Evolutionary conservation across 2,113 vertebrate genomes (phyloP).

Genomic region (Ptychochromis oligacanthus): DNA sequence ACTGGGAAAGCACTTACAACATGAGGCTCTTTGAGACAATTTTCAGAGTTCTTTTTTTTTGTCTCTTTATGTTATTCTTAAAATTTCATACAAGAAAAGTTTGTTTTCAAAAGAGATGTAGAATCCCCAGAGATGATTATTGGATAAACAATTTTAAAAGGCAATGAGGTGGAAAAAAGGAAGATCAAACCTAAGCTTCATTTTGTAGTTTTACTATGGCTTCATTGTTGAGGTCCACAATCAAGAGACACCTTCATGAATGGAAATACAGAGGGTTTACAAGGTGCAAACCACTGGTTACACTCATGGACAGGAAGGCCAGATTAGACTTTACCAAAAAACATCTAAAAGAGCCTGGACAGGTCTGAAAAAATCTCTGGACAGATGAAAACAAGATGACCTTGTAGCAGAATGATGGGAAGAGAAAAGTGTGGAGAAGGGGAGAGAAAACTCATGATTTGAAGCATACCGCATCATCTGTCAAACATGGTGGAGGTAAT

Average conservation of each 20-base stretch:
- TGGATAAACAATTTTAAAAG: no score
- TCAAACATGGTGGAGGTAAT: neutral
- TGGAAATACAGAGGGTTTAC: no score
- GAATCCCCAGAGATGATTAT: no score
- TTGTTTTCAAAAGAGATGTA: neutral
- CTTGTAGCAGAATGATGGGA: no score
- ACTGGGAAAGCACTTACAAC: no score
- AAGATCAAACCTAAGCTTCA: neutral
- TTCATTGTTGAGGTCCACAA: neutral
- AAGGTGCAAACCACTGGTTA: neutral
- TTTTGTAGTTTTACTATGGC: rapidly evolving
- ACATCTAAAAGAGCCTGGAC: rapidly evolving
- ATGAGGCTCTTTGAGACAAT: no score
- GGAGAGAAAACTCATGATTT: neutral
- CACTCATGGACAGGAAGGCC: neutral
- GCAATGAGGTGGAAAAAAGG: no score
- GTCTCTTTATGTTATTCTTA: neutral
- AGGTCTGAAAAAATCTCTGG: neutral
- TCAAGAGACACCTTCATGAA: no score
- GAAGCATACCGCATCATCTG: neutral
- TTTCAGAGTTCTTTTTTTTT: no score
- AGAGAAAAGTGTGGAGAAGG: no score
- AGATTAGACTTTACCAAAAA: no score
- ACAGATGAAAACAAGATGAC: no score
- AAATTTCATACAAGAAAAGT: neutral